Conservation (phyloP, 2,797 vertebrate species). For the Amphiprion clarkii region DNA sequence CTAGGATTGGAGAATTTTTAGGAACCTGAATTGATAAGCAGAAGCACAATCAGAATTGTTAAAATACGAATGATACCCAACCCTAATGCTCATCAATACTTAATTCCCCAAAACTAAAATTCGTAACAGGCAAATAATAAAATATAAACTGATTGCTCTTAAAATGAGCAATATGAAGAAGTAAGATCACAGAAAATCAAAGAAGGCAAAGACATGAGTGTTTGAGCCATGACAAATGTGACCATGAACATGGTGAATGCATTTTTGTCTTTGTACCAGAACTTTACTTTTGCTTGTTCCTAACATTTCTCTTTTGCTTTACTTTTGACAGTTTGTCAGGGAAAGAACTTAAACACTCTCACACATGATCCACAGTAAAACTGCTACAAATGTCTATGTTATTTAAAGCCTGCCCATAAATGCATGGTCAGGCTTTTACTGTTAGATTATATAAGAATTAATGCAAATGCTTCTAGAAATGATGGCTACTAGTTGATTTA, state of each 20-base stretch:
- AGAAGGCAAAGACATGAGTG: neutral
- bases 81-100: no score
- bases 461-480: slow-evolving; percentile 70
- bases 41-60: no score
- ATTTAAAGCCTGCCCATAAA: slow-evolving; percentile 78
- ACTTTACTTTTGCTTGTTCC: slow-evolving; percentile 2
- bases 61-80: no score
- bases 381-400: slow-evolving; percentile 45
- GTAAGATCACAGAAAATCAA: neutral
- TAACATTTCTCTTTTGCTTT: slow-evolving; percentile 8
- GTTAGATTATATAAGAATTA: slow-evolving; percentile 78
- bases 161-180: neutral
- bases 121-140: neutral
- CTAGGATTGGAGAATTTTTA: no score
- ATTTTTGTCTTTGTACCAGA: neutral
- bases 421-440: slow-evolving; percentile 89
- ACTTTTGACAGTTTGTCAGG: neutral
- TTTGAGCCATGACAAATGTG: slow-evolving; percentile 5
- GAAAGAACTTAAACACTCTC: slow-evolving; percentile 7
- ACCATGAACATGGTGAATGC: neutral
- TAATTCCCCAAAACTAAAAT: slow-evolving; percentile 1
- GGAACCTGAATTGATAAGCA: no score
- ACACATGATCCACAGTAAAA: slow-evolving; percentile 6
- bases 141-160: neutral
- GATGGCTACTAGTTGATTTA: neutral